Conservation (phyloP, 2,888 invertebrate genomes). For the Drosophila eohydei region DNA sequence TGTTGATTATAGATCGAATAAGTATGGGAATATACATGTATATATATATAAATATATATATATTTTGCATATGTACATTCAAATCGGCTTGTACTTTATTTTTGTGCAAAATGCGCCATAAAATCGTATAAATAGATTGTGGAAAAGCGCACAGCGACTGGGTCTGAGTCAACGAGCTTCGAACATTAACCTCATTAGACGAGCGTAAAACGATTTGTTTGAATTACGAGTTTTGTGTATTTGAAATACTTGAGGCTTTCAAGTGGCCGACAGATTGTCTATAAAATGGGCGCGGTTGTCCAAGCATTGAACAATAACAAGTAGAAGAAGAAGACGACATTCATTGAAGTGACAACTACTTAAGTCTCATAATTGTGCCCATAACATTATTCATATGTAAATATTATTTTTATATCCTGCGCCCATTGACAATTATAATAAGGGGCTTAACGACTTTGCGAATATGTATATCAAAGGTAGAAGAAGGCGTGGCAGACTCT, state of each 20-base stretch:
- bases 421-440: not conserved
- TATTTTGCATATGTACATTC: slow-evolving; percentile 15
- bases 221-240: slow-evolving; percentile 31
- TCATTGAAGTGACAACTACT: slow-evolving; percentile 8
- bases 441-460: not conserved
- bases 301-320: slow-evolving; percentile 18
- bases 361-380: not conserved
- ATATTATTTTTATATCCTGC: not conserved
- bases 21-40: not conserved
- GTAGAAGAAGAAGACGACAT: not conserved
- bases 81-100: slow-evolving; percentile 73
- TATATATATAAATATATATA: not conserved
- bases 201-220: slow-evolving; percentile 44
- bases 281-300: slow-evolving; percentile 33
- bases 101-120: slow-evolving; percentile 81
- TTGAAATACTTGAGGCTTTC: slow-evolving; percentile 25
- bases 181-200: slow-evolving; percentile 80
- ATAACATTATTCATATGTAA: not conserved
- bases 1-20: slow-evolving; percentile 25
- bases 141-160: slow-evolving; percentile 60
- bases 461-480: not conserved
- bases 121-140: slow-evolving; percentile 71
- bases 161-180: slow-evolving; percentile 69
- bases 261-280: slow-evolving; percentile 35
- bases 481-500: too few relatives aligned